Percentiles rank a stretch among this genome's conserved stretches.
These are phyloP conservation scores for Thryonomys swinderianus DNA, from an alignment of 2,113 vertebrate species.

Conservation along the genomic window DNA sequence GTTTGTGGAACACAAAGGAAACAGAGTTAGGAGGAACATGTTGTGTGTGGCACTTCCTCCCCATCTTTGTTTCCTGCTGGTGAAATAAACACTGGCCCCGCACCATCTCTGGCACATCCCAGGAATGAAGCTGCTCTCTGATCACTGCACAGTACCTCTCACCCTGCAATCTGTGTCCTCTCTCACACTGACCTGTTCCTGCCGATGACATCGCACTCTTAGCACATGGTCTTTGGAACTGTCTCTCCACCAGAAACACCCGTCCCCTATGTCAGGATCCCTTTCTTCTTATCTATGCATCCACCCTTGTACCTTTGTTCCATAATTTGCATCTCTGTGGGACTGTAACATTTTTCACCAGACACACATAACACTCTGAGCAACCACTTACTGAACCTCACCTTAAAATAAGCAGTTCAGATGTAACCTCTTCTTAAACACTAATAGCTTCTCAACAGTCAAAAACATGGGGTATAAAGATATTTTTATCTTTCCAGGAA, in stretches of 20 bases:
- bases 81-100: not conserved
- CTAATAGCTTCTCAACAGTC: not conserved
- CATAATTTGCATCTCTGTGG: no score
- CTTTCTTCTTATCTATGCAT: no score
- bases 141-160: not conserved
- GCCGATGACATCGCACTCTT: not conserved
- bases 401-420: constrained; percentile 15
- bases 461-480: not conserved
- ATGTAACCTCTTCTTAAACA: not conserved
- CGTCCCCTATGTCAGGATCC: not conserved
- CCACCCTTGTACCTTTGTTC: no score
- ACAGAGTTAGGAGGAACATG: accelerated
- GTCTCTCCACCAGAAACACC: not conserved
- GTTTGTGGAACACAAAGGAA: not conserved
- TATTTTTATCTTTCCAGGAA: not conserved
- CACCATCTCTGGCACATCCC: no score
- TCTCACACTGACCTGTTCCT: not conserved
- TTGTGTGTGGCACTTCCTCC: not conserved
- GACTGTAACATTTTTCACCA: no score
- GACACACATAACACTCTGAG: no score
- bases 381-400: no score
- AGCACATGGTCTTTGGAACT: not conserved
- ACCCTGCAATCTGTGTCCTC: not conserved
- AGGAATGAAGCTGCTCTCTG: not conserved
- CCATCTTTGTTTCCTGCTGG: not conserved